Evolutionary conservation across 2,888 invertebrate species (phyloP).

Genomic region (Augochlorella aurata): DNA sequence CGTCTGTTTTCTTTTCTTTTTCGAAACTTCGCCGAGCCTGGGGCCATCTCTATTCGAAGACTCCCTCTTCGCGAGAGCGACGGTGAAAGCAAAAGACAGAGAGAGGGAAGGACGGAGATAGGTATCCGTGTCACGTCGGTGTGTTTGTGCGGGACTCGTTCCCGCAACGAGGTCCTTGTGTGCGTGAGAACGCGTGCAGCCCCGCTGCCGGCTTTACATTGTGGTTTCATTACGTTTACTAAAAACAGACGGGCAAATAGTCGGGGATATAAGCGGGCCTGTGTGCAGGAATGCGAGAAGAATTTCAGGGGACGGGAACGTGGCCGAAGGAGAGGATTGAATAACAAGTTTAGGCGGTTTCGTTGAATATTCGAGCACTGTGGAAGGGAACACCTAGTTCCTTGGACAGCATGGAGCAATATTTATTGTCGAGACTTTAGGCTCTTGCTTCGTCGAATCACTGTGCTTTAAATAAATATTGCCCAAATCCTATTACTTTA

Average conservation of each 20-base stretch:
- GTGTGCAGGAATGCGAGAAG: constrained; percentile 14
- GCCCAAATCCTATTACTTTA: too few relatives aligned
- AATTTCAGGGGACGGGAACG: not conserved
- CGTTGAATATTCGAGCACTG: constrained; percentile 23
- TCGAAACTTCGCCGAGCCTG: constrained; percentile 22
- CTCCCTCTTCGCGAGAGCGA: not conserved
- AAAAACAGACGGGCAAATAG: constrained; percentile 28
- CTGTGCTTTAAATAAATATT: too few relatives aligned
- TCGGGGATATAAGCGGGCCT: not conserved
- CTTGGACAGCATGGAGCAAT: too few relatives aligned
- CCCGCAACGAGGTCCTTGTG: not conserved
- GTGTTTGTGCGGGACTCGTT: not conserved
- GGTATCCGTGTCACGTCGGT: not conserved
- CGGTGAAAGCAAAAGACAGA: not conserved
- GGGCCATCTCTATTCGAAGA: constrained; percentile 33
- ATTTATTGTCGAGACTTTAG: too few relatives aligned
- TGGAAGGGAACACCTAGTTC: not conserved
- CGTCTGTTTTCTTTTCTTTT: constrained; percentile 38
- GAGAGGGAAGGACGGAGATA: not conserved
- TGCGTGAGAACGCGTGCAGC: not conserved
- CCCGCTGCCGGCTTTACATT: constrained; percentile 24
- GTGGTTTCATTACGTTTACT: constrained; percentile 36
- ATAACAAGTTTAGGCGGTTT: constrained; percentile 14
- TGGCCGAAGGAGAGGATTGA: not conserved
- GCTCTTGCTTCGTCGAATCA: too few relatives aligned